Conservation (phyloP, 2,888 invertebrate genomes). For the Andrena bicolor region DNA sequence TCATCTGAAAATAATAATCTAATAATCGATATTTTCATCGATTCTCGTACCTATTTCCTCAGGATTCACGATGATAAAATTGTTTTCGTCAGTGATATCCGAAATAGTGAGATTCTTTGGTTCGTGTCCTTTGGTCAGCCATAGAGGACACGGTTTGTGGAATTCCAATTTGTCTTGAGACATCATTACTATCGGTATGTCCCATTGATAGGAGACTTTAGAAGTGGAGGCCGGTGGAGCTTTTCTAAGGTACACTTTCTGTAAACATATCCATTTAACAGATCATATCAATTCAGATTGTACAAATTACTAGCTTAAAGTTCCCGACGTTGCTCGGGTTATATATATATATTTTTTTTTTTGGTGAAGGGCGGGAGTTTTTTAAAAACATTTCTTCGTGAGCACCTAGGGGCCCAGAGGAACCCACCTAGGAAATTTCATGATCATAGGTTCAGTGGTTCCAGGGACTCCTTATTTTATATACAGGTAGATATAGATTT, state of each 20-base stretch:
- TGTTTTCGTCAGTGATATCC: slow-evolving; percentile 86
- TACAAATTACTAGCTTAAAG: too few relatives aligned
- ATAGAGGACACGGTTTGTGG: slow-evolving; percentile 87
- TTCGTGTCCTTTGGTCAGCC: slow-evolving; percentile 87
- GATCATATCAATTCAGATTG: background rate
- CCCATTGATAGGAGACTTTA: slow-evolving; percentile 89
- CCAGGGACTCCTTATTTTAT: too few relatives aligned
- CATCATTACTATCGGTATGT: slow-evolving; percentile 89
- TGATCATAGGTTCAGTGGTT: too few relatives aligned
- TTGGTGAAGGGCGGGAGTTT: too few relatives aligned
- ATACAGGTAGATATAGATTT: background rate
- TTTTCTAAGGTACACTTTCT: slow-evolving; percentile 91
- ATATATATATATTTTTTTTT: too few relatives aligned
- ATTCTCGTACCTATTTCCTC: slow-evolving; percentile 91
- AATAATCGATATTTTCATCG: background rate
- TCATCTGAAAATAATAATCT: background rate
- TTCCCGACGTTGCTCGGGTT: too few relatives aligned
- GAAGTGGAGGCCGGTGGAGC: slow-evolving; percentile 88
- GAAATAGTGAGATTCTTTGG: slow-evolving; percentile 86
- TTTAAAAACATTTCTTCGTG: too few relatives aligned
- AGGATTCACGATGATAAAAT: slow-evolving; percentile 92
- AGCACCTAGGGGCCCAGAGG: too few relatives aligned
- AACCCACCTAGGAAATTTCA: too few relatives aligned
- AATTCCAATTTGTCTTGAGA: slow-evolving; percentile 88
- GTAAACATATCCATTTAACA: slow-evolving; percentile 59